A percentile compares a stretch with the other conserved stretches of the same genome.
Evolutionary conservation across 2,797 vertebrate genomes (phyloP).

Genomic region (Pangasius mekongensis): DNA sequence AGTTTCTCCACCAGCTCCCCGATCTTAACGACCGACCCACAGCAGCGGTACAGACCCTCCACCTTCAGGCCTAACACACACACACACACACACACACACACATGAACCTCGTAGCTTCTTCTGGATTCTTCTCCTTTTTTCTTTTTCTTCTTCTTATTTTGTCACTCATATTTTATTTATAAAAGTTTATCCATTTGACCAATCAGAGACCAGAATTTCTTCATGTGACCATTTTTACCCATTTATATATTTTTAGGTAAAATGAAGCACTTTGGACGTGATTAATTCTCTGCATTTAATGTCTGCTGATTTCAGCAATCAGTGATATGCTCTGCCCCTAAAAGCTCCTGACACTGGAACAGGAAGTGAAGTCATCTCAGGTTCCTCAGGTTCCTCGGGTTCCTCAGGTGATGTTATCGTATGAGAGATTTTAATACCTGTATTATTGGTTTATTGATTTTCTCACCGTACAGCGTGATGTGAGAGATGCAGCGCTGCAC

Average conservation of each 20-base stretch:
- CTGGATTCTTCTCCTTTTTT: background rate
- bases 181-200: background rate
- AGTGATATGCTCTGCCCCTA: background rate
- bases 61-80: constrained; percentile 72
- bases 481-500: constrained; percentile 77
- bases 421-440: background rate
- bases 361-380: background rate
- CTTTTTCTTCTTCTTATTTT: background rate
- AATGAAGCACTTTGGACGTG: background rate
- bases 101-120: background rate
- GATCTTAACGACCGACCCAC: constrained; percentile 70
- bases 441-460: background rate
- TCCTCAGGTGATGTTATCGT: background rate
- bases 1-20: constrained; percentile 68
- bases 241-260: background rate
- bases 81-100: constrained; percentile 11
- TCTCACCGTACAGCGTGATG: constrained; percentile 71
- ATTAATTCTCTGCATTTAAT: background rate
- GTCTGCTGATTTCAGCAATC: background rate
- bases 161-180: background rate
- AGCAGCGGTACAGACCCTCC: constrained; percentile 77
- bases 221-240: background rate
- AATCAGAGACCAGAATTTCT: background rate
- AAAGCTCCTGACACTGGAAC: background rate
- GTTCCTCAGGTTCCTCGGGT: background rate